Base-by-base conservation (phyloP, 2,888 invertebrate species). In the Helleia helle region DNA sequence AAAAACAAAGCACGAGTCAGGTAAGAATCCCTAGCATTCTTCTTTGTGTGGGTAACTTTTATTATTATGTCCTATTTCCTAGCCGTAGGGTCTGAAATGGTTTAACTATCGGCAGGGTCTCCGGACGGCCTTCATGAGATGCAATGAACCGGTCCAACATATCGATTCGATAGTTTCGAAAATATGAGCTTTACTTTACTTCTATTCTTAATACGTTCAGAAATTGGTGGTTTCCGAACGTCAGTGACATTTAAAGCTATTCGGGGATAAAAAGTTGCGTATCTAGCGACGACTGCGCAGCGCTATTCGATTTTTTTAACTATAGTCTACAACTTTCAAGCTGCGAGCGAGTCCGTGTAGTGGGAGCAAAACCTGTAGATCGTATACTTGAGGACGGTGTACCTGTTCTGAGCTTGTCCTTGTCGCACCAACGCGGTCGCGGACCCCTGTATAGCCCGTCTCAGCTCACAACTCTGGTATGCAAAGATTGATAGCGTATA, bases 401-500 rank as follows among this genome's bases (percentile, higher is more conserved):
- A 81, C 80, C 84, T 81, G 81, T 67, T 44, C 54, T 48, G 46
- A 42, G 59, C 71, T 56, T 53, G 76, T 84, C 84, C 72, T 75
- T 80, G 72, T 84, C 75, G 55, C 72, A 58, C 84, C 50, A 64
- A 54, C 36, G 47, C 51, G 51, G 41, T 44, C 51, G 48, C 52
- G 55, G 56, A 56, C 54, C 62, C 62, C 60, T 64, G 58, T 59
- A 65, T 53, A 58, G 58, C 66, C 75, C 62, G 71, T 83, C 67
- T 81, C 83, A 77, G 65, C 71, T 57, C 64, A 72, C 76, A 67
- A 77, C 77, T 73, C 80, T 83, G 83, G 84, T 84, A 84, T 84
- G 84, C 83, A 83, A 84, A 84, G 84, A 84, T 81, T 83, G 83
- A 83, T 83, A 84, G 83, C 75, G 73, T 83, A 77, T 84, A 81